A percentile compares a stretch with the other conserved stretches of the same genome.
Evolutionary conservation across 1,140 invertebrate species (phyloP).

Genomic region (Heliconius himera): DNA sequence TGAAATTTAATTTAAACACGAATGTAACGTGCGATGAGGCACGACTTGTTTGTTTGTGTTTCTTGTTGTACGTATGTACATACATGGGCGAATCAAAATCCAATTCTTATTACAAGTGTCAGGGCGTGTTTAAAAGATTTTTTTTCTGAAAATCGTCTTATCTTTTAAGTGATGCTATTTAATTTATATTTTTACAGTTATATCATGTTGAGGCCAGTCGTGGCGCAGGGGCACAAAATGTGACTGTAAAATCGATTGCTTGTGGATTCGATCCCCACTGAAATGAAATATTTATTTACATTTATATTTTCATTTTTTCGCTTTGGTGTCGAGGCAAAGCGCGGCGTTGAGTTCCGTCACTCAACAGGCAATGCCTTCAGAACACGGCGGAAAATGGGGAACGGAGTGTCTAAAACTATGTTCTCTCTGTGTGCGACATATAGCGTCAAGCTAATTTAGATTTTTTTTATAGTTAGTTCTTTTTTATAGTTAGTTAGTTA

Average conservation of each 20-base stretch:
- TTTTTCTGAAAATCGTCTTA: background rate
- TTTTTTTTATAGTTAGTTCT: background rate
- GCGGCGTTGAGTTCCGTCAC: too few relatives aligned
- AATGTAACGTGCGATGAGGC: background rate
- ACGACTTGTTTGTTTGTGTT: conserved; percentile 2
- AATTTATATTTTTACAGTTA: background rate
- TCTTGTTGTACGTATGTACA: background rate
- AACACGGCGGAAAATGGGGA: too few relatives aligned
- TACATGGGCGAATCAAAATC: background rate
- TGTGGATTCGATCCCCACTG: too few relatives aligned
- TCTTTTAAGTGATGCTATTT: background rate
- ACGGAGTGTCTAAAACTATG: too few relatives aligned
- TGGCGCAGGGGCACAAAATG: too few relatives aligned
- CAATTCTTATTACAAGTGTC: background rate
- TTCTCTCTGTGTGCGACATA: too few relatives aligned
- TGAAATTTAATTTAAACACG: background rate
- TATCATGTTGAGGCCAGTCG: too few relatives aligned
- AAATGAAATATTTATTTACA: too few relatives aligned
- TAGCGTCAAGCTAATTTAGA: background rate
- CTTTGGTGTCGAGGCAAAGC: too few relatives aligned
- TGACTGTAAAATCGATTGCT: too few relatives aligned
- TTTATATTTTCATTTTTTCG: too few relatives aligned
- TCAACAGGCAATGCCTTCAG: too few relatives aligned
- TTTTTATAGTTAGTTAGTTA: background rate
- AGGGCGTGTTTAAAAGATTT: background rate